Evolutionary conservation across 2,888 invertebrate genomes (phyloP).

Genomic region (Physocephala rufipes): DNA sequence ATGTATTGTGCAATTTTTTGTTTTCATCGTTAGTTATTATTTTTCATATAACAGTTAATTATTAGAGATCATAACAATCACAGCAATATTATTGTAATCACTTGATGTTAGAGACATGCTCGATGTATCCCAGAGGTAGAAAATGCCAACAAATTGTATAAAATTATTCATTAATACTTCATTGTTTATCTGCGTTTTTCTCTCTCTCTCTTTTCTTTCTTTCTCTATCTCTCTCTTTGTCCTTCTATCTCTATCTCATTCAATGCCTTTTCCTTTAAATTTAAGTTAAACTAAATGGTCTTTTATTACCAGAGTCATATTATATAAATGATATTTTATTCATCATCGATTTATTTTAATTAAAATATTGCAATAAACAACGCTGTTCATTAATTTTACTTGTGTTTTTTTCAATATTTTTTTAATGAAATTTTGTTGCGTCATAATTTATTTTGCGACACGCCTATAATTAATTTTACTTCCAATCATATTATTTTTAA

Average conservation of each 20-base stretch:
- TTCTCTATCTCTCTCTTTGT: not conserved
- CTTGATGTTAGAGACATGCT: constrained; percentile 18
- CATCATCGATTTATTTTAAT: no score
- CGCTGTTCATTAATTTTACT: no score
- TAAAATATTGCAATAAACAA: no score
- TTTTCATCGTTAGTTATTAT: not conserved
- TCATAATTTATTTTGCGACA: no score
- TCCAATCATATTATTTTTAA: constrained; percentile 21
- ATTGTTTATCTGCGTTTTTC: not conserved
- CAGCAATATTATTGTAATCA: not conserved
- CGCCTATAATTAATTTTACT: not conserved
- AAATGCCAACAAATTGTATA: no score
- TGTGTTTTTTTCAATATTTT: no score
- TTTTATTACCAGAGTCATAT: no score
- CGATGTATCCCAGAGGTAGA: no score
- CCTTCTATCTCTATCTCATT: not conserved
- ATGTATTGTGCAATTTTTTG: constrained; percentile 22
- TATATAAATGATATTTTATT: no score
- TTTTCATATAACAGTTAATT: not conserved
- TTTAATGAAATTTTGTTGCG: no score
- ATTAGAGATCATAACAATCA: no score
- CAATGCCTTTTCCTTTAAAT: not conserved
- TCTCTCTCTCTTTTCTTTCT: not conserved
- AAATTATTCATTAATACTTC: no score
- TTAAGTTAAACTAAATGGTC: not conserved